Base-by-base conservation (phyloP, 2,113 vertebrate species). In the Sylvilagus bachmani region DNA sequence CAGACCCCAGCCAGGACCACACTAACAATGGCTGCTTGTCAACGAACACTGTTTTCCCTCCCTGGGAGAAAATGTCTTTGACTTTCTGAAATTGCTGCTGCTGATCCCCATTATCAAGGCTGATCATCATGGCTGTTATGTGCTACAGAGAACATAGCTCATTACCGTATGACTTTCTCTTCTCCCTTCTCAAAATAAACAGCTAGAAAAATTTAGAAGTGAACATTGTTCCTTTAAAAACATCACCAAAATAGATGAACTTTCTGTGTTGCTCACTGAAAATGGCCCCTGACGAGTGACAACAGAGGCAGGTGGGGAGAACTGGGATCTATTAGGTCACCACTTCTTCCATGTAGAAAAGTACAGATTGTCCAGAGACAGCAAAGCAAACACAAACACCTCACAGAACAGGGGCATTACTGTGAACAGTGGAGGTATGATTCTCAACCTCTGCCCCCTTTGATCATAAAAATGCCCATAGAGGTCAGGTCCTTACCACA, bases 71-170 rank as follows among this genome's bases (percentile, higher is more conserved):
- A 79, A 74, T 69, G n/a, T n/a, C 64, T 64, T 38, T 84, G 62
- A 22, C 11, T 81, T 90, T 75, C 78, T 86, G n/a, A 96, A 96
- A 89, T 64, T 69, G 27, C 31, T 90, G 73, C 49, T 51, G 29
- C 61, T 66, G 38, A 49, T 44, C 78, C 49, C 82, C 31, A 64
- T 82, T 80, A 81, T 51, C 85, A 92, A 95, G 49, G 53, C 6
- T 58, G 6, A 71, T 17, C 7, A 8, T 58, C 13, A 8, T 69
- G 17, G 36, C 75, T 29, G 31, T 19, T 51, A 73, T 33, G 6
- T 74, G 49, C 44, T 67, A 64, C 58, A 49, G 16, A 58, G 21
- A 78, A 80, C 22, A 7, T 71, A 31, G 7, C 67, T 89, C 25
- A 49, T 33, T 80, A 77, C 4, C 5, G 14, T 49, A 66, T n/a